These are phyloP conservation scores for Rotaria macrura DNA, from an alignment of 2,888 invertebrate genomes.

Conservation along the genomic window DNA sequence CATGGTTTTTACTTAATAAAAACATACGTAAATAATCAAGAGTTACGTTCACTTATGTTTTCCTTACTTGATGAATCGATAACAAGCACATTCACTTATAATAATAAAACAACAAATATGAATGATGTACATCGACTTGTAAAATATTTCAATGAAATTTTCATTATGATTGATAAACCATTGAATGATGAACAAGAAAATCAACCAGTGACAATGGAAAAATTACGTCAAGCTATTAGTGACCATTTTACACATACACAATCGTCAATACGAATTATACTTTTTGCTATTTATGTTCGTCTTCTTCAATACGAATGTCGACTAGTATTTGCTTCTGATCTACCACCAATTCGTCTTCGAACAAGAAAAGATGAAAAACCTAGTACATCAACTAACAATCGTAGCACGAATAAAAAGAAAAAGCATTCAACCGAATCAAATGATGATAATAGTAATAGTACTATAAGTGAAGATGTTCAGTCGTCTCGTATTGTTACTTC, in stretches of 20 bases:
- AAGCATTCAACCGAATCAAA: background rate
- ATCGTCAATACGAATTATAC: background rate
- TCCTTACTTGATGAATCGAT: background rate
- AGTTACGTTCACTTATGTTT: background rate
- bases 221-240: background rate
- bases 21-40: background rate
- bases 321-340: background rate
- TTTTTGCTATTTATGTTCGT: background rate
- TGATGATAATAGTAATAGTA: background rate
- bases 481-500: background rate
- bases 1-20: conserved; percentile 9
- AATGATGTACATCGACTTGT: background rate
- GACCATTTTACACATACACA: background rate
- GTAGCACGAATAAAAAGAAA: background rate
- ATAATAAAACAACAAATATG: background rate
- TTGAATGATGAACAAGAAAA: background rate
- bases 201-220: background rate
- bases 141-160: background rate
- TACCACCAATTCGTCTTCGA: background rate
- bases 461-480: background rate
- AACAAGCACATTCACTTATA: background rate
- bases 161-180: background rate
- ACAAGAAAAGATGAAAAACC: background rate
- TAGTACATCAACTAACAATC: background rate
- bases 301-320: background rate